These are phyloP conservation scores for Cettia cetti DNA, from an alignment of 2,113 vertebrate species.

Conservation along the genomic window DNA sequence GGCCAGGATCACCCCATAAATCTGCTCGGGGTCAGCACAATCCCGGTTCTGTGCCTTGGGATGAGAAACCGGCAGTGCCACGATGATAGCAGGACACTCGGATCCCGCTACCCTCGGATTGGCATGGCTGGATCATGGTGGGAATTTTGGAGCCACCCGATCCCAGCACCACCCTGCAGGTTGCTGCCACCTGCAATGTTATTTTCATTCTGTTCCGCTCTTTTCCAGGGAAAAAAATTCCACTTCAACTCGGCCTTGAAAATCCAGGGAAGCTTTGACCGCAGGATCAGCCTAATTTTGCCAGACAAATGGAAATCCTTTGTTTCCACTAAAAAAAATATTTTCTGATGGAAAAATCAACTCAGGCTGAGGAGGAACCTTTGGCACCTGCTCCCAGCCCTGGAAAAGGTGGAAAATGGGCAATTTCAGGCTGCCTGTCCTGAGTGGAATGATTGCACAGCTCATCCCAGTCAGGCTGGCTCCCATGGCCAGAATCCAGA, in stretches of 20 bases:
- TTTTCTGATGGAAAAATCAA: not conserved
- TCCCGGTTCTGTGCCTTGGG: not conserved
- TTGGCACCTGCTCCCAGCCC: not conserved
- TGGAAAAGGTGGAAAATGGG: not conserved
- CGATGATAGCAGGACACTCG: accelerated
- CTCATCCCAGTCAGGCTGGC: not conserved
- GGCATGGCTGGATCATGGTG: accelerated
- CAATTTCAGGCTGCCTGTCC: not conserved
- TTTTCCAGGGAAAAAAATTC: not conserved
- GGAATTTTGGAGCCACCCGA: too few relatives aligned
- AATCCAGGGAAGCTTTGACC: not conserved
- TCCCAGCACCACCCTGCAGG: accelerated
- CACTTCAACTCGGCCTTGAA: accelerated
- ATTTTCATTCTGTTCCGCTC: not conserved
- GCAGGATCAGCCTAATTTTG: not conserved
- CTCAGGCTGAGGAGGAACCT: not conserved
- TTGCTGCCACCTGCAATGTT: not conserved
- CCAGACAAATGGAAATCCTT: not conserved
- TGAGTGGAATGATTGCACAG: not conserved
- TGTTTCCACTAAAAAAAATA: accelerated
- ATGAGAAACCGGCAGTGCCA: not conserved
- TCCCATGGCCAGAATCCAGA: not conserved
- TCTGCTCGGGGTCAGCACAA: not conserved
- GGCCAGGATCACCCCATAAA: slow-evolving; percentile 41
- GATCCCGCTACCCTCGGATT: not conserved